These are phyloP conservation scores for Morus bassanus DNA, from an alignment of 2,797 vertebrate species.

Conservation along the genomic window DNA sequence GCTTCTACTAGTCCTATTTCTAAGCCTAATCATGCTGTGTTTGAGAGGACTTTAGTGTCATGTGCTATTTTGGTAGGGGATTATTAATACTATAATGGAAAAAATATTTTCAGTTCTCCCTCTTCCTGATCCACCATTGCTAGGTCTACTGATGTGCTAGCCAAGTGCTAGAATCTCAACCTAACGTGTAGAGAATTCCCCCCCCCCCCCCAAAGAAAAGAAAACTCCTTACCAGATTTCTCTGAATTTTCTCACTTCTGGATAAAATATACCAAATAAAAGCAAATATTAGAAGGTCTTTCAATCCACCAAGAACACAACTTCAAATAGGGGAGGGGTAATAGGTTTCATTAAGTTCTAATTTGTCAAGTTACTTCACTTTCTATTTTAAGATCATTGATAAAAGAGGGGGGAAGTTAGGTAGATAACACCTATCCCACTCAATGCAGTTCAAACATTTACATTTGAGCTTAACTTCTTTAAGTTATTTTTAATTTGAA, in stretches of 20 bases:
- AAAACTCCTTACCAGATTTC: neutral
- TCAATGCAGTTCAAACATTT: constrained; percentile 4
- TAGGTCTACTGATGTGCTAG: neutral
- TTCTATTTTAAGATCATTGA: neutral
- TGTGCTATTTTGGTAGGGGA: constrained; percentile 1
- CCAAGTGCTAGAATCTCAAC: neutral
- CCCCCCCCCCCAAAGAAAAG: neutral
- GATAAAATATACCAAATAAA: neutral
- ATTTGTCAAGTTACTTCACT: constrained; percentile 20
- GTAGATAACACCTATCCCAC: neutral
- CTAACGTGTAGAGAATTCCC: neutral
- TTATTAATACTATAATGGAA: constrained; percentile 41
- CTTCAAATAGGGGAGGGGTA: neutral
- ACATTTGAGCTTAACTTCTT: neutral
- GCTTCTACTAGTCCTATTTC: constrained; percentile 6
- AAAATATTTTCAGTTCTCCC: neutral
- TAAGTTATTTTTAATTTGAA: constrained; percentile 37
- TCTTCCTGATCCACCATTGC: neutral
- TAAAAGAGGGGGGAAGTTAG: neutral
- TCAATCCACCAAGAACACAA: neutral
- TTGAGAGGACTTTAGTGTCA: constrained; percentile 1
- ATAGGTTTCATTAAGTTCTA: neutral
- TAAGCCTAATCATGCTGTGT: constrained; percentile 25
- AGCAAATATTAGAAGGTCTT: neutral
- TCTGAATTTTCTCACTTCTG: neutral